These are phyloP conservation scores for Zosterops japonicus DNA, from an alignment of 2,113 vertebrate genomes.

Conservation along the genomic window DNA sequence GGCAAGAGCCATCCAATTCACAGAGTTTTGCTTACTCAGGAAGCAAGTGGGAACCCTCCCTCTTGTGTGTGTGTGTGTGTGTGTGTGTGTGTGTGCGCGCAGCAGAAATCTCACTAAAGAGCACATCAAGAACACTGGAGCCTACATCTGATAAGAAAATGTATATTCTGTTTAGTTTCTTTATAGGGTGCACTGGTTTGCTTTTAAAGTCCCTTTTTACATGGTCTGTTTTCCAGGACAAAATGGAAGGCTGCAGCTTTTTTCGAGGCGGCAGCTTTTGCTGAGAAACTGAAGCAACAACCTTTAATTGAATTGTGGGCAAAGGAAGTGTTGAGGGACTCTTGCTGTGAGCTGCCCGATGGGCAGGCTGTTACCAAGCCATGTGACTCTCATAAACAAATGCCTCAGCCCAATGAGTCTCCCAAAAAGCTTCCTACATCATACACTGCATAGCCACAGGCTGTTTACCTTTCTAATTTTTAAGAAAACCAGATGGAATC, in stretches of 20 bases:
- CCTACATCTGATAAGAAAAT: background rate
- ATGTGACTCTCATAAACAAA: background rate
- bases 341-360: background rate
- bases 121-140: background rate
- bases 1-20: background rate
- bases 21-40: background rate
- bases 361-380: slow-evolving; percentile 43
- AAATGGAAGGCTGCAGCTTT: background rate
- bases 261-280: background rate
- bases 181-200: background rate
- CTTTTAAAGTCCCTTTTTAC: background rate
- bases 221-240: background rate
- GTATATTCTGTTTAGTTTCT: background rate
- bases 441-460: background rate
- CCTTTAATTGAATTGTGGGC: slow-evolving; percentile 15
- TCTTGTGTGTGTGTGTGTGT: background rate
- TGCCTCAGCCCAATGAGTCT: background rate
- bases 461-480: slow-evolving; percentile 54
- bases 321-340: background rate
- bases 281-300: slow-evolving; percentile 9
- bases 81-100: background rate
- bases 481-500: slow-evolving; percentile 32
- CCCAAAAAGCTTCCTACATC: background rate
- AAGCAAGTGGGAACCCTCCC: background rate
- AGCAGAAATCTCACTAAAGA: background rate